phyloP scores from a whole-genome alignment of 2,888 invertebrate species.

The Athalia rosae region DNA sequence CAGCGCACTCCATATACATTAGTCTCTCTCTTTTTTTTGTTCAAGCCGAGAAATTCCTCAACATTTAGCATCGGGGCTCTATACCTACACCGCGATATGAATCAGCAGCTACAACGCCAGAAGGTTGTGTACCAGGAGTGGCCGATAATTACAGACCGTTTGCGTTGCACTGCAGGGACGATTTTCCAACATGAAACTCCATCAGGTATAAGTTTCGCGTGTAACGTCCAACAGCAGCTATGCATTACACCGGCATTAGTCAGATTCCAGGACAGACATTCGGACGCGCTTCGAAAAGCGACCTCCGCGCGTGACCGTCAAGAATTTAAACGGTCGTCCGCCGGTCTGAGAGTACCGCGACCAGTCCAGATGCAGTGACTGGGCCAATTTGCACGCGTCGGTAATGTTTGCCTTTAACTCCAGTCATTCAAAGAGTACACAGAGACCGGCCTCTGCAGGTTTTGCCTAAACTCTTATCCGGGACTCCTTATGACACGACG shows the following conservation, averaged over 20 bases:
- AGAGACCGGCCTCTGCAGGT: conserved; percentile 4
- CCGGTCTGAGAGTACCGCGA: conserved; percentile 37
- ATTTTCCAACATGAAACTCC: background rate
- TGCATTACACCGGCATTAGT: conserved; percentile 37
- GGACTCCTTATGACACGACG: conserved; percentile 19
- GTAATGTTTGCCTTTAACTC: conserved; percentile 44
- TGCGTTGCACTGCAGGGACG: background rate
- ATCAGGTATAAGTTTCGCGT: conserved; percentile 26
- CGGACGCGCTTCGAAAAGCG: conserved; percentile 40
- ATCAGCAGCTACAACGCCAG: conserved; percentile 8
- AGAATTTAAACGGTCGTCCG: conserved; percentile 44
- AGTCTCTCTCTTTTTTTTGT: background rate
- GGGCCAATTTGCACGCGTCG: conserved; percentile 42
- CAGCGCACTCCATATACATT: background rate
- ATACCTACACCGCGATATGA: conserved; percentile 18
- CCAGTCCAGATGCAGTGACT: conserved; percentile 40
- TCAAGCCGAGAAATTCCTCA: conserved; percentile 22
- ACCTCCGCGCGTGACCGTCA: conserved; percentile 37
- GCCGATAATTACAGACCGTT: conserved; percentile 31
- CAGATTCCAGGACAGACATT: conserved; percentile 40
- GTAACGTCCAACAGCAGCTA: background rate
- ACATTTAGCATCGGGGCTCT: conserved; percentile 18
- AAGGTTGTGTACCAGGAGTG: conserved; percentile 19
- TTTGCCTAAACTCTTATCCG: conserved; percentile 37
- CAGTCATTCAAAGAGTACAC: conserved; percentile 39